phyloP scores from a whole-genome alignment of 2,888 invertebrate genomes.

The Dione vanillae region DNA sequence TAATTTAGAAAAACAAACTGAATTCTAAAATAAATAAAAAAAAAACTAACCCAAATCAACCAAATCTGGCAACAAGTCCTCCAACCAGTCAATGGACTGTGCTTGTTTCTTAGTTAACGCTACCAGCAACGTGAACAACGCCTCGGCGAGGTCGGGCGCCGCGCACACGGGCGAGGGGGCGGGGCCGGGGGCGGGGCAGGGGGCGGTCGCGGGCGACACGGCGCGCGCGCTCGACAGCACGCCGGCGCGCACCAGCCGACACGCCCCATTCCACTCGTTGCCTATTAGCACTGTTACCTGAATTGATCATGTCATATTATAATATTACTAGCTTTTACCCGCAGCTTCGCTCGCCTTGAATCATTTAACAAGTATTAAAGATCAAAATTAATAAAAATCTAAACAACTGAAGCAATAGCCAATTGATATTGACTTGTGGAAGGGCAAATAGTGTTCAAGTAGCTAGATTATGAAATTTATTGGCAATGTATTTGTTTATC shows the following conservation, averaged over 20 bases:
- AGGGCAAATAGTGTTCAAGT: no score
- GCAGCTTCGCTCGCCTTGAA: no score
- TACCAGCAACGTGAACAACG: constrained; percentile 86
- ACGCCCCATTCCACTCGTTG: constrained; percentile 63
- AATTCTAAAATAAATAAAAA: no score
- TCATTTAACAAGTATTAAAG: no score
- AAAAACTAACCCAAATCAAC: constrained; percentile 61
- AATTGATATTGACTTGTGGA: no score
- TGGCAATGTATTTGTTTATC: no score
- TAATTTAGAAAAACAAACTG: no score
- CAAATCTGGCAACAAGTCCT: constrained; percentile 63
- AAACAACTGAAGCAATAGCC: no score
- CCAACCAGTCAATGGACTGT: constrained; percentile 66
- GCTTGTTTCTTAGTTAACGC: constrained; percentile 88
- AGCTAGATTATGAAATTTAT: no score
- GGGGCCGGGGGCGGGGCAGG: constrained; percentile 67
- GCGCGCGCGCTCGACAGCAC: constrained; percentile 54
- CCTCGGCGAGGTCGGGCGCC: constrained; percentile 87
- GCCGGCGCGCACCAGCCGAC: constrained; percentile 59
- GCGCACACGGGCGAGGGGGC: constrained; percentile 85
- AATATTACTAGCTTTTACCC: no score
- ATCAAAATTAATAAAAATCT: no score
- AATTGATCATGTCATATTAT: background rate
- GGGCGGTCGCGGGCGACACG: constrained; percentile 57
- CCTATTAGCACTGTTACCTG: constrained; percentile 63